phyloP scores from a whole-genome alignment of 2,113 vertebrate genomes.

The Regulus satrapa region DNA sequence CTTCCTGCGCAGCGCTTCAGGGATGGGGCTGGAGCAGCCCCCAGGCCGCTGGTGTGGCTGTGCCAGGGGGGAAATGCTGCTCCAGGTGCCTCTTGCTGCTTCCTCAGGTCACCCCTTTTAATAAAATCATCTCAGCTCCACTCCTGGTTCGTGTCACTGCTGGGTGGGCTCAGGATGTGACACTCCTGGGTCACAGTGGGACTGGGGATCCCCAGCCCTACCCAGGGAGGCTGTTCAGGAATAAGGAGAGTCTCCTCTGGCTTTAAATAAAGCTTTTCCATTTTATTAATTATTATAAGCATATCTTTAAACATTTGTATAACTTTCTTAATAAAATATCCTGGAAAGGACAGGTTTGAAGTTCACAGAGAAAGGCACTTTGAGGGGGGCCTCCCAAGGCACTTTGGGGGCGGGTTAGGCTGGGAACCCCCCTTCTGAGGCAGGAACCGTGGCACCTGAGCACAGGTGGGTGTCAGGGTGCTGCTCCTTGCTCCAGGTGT shows the following conservation, averaged over 20 bases:
- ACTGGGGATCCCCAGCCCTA: not conserved
- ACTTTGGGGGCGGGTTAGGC: not conserved
- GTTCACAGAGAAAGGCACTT: conserved; percentile 71
- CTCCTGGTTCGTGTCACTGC: not conserved
- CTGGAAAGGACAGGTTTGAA: conserved; percentile 40
- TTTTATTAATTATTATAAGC: conserved; percentile 80
- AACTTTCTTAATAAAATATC: conserved; percentile 72
- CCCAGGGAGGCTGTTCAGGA: not conserved
- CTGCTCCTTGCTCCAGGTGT: not conserved
- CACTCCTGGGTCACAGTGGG: not conserved
- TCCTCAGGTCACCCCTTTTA: not conserved
- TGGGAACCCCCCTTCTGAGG: not conserved
- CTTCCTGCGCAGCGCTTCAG: not conserved
- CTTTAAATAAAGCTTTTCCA: conserved; percentile 77
- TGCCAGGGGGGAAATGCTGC: not conserved
- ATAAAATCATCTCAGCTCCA: not conserved
- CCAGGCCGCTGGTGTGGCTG: accelerated
- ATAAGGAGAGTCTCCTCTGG: not conserved
- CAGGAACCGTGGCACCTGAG: not conserved
- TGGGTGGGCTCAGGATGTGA: not conserved
- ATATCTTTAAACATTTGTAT: conserved; percentile 73
- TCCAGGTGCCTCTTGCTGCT: not conserved
- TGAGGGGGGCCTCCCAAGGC: conserved; percentile 14
- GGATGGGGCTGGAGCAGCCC: not conserved
- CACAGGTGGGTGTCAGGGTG: not conserved